phyloP scores from a whole-genome alignment of 2,113 vertebrate species.

The Megaceryle torquata region DNA sequence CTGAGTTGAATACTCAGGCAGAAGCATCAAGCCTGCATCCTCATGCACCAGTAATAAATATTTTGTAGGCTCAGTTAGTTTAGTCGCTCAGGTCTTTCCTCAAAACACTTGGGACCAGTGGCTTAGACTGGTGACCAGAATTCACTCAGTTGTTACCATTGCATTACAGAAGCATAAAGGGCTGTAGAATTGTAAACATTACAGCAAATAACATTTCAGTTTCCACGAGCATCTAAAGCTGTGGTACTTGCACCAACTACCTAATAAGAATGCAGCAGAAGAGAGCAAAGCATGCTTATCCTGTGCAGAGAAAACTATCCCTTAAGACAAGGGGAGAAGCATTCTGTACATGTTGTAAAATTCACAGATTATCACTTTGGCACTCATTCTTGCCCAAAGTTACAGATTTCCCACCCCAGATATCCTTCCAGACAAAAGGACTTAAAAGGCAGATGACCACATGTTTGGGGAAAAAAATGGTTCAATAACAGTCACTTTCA shows the following conservation, averaged over 20 bases:
- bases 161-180: background rate
- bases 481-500: background rate
- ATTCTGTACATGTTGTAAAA: background rate
- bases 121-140: background rate
- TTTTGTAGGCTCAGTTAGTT: background rate
- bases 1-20: background rate
- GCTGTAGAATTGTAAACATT: background rate
- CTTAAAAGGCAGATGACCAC: background rate
- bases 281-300: background rate
- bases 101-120: background rate
- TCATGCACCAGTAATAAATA: background rate
- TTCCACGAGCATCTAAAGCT: background rate
- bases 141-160: background rate
- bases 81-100: background rate
- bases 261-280: background rate
- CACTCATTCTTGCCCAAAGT: background rate
- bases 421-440: background rate
- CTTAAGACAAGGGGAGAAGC: background rate
- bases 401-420: background rate
- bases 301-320: background rate
- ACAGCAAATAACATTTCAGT: background rate
- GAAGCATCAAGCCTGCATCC: background rate
- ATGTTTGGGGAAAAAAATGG: background rate
- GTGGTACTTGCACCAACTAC: background rate
- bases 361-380: background rate